Conservation (phyloP, 2,113 vertebrate species). For the Leucopsar rothschildi region DNA sequence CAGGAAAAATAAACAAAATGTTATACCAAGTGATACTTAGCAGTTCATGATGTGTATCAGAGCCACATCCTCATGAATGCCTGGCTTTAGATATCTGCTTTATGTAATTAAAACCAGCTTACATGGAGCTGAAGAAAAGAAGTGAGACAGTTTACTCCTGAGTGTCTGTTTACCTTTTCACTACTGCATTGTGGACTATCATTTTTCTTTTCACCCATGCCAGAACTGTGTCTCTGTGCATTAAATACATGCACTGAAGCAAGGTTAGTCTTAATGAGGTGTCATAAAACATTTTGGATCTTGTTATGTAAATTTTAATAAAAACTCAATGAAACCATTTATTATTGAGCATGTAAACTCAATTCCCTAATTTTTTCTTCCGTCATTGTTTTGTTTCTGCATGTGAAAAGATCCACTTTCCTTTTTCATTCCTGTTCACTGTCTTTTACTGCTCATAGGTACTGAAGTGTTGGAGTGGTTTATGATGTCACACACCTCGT, state of each 20-base stretch:
- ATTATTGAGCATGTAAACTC: not conserved
- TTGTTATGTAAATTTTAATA: not conserved
- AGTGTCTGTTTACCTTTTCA: not conserved
- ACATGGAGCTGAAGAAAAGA: not conserved
- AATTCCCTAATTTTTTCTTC: not conserved
- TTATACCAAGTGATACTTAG: not conserved
- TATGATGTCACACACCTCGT: not conserved
- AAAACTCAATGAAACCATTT: not conserved
- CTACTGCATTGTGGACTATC: not conserved
- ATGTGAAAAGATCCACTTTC: not conserved
- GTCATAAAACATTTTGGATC: not conserved
- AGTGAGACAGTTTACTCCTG: not conserved
- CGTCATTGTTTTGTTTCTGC: not conserved
- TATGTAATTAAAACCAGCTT: not conserved
- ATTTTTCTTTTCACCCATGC: not conserved
- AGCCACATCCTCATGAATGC: not conserved
- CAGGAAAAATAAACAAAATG: not conserved
- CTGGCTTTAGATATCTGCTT: not conserved
- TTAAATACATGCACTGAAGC: not conserved
- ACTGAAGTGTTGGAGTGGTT: not conserved
- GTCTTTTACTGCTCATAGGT: not conserved
- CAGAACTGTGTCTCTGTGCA: not conserved
- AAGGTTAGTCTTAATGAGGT: not conserved
- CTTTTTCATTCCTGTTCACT: not conserved
- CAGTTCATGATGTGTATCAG: not conserved